These are phyloP conservation scores for Escarpia spicata DNA, from an alignment of 2,888 invertebrate species.

Conservation along the genomic window DNA sequence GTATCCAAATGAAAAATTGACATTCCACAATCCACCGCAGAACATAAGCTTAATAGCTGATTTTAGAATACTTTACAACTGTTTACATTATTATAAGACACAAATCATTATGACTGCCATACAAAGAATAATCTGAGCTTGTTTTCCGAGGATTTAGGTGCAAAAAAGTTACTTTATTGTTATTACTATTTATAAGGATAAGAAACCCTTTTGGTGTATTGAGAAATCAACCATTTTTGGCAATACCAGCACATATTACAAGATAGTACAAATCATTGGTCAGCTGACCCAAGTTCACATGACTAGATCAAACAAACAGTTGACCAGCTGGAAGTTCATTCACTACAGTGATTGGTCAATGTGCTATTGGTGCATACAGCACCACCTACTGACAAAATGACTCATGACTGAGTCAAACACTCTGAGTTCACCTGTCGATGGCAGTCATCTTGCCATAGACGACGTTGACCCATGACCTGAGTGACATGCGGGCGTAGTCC, in stretches of 20 bases:
- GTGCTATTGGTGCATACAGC: not conserved
- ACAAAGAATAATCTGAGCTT: too few species aligned
- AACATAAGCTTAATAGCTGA: too few species aligned
- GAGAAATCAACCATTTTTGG: not conserved
- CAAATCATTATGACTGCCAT: too few species aligned
- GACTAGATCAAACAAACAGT: not conserved
- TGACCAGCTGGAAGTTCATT: not conserved
- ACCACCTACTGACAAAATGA: constrained; percentile 23
- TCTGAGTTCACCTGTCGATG: constrained; percentile 52
- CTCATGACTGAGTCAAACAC: not conserved
- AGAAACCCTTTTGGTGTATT: too few species aligned
- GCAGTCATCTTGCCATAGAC: constrained; percentile 67
- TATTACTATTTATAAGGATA: too few species aligned
- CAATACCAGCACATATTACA: not conserved
- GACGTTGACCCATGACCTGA: constrained; percentile 75
- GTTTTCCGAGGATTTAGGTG: too few species aligned
- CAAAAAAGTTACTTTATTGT: too few species aligned
- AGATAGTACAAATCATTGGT: not conserved
- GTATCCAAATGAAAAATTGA: too few species aligned
- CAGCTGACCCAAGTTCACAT: not conserved
- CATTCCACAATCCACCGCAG: too few species aligned
- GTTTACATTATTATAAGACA: too few species aligned
- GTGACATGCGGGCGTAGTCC: constrained; percentile 69
- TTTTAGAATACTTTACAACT: too few species aligned
- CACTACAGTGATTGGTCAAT: too few species aligned